Evolutionary conservation across 2,888 invertebrate species (phyloP), one percentile per base, ranked within the genome.

Genomic region (Cataglyphis altisquamis): DNA sequence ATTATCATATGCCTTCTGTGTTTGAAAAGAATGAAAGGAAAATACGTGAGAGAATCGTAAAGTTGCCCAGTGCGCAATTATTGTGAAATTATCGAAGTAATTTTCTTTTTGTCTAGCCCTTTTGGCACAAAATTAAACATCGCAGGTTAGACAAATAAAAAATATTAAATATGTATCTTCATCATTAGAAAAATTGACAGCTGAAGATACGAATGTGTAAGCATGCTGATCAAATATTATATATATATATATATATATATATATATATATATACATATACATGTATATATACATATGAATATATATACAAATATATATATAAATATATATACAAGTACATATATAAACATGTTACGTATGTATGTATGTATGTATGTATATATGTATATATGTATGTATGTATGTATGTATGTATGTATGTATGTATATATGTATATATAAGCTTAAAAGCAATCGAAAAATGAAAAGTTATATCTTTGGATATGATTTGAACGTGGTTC

Each of bases 101-200:
- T 60, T 6, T 32, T 32, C 48, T 9, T 52, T 70, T 70, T 36
- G 57, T 70, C 78, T 60, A 70, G 72, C 41, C 70, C 45, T 78
- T 78, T 78, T 78, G 78, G 57, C 70, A 70, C 78, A 78, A 70
- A 75, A 78, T 70, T 21, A 78, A 78, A 57, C 18, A 70, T 70
- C 70, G 70, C 45, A 70, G 67, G 57, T 70, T 70, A 78, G 70
- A 78, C 70, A 78, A 70, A 78, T 25, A 75, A 74, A 78, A 45
- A 78, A 57, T 10, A 6, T 78, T 68, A 32, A 5, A 6, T 45
- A 41, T 45, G 70, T 78, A 78, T 78, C 78, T 78, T 39, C 63
- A 70, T 60, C 41, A 55, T 70, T 68, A 32, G 57, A 78, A 67
- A 32, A 1, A 68, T 21, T 68, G n/a, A 78, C 32, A 41, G n/a